phyloP scores from a whole-genome alignment of 2,113 vertebrate species.

The Ibidorhyncha struthersii region DNA sequence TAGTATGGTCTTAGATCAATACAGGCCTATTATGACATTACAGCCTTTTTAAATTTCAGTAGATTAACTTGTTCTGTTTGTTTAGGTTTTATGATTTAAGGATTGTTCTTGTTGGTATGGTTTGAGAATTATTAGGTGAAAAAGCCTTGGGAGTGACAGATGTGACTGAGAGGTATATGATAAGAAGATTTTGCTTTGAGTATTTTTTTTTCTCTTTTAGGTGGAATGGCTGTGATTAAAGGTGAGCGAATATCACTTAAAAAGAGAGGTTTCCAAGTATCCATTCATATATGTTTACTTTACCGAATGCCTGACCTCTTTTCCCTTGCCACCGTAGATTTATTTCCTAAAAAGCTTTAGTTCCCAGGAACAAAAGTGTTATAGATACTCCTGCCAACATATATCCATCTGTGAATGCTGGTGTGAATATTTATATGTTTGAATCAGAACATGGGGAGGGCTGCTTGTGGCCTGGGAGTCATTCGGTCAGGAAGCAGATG shows the following conservation, averaged over 20 bases:
- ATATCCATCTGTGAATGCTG: slow-evolving; percentile 25
- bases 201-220: background rate
- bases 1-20: background rate
- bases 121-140: background rate
- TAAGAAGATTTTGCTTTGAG: background rate
- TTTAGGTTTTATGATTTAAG: background rate
- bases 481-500: slow-evolving; percentile 43
- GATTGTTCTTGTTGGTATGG: background rate
- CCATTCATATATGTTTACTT: background rate
- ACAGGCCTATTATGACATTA: background rate
- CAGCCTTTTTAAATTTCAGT: background rate
- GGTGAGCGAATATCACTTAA: background rate
- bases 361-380: background rate
- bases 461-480: slow-evolving; percentile 19
- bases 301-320: background rate
- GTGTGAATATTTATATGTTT: slow-evolving; percentile 42
- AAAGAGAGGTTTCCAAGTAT: background rate
- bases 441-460: background rate
- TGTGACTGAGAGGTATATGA: background rate
- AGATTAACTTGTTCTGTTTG: background rate
- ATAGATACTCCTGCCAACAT: slow-evolving; percentile 23
- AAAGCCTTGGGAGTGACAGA: background rate
- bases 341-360: slow-evolving; percentile 31
- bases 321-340: background rate
- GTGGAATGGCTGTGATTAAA: background rate